Conservation (phyloP, 2,797 vertebrate genomes). For the Gallinago nigripennis region DNA sequence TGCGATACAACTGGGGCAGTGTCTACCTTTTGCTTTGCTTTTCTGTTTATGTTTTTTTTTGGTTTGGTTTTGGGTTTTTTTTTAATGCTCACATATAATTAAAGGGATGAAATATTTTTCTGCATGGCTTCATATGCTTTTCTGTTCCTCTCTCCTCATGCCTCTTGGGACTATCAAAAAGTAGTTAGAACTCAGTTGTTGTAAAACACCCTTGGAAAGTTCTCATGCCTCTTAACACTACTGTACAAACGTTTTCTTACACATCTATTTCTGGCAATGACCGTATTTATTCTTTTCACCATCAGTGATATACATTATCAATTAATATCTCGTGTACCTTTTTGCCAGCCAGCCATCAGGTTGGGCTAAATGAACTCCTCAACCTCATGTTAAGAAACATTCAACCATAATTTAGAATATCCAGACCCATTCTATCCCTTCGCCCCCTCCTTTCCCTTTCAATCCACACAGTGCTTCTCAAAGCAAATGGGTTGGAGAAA, state of each 20-base stretch:
- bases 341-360: neutral
- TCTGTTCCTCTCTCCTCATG: neutral
- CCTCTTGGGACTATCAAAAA: neutral
- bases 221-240: neutral
- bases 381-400: neutral
- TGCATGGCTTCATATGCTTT: neutral
- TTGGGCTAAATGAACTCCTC: neutral
- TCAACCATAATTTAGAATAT: neutral
- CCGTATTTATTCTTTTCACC: neutral
- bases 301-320: neutral
- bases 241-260: neutral
- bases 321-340: rapidly evolving
- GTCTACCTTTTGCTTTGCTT: neutral
- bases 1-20: neutral
- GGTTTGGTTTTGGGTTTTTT: too few relatives aligned
- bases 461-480: neutral
- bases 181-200: neutral
- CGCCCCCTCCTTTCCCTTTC: neutral
- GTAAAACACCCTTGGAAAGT: neutral
- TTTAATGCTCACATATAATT: neutral
- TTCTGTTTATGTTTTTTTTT: too few relatives aligned
- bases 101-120: neutral
- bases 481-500: neutral
- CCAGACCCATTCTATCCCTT: neutral
- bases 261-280: neutral